Percentiles rank a stretch among this genome's conserved stretches.
Conservation (phyloP, 2,113 vertebrate species). For the Tachysurus fulvidraco region DNA sequence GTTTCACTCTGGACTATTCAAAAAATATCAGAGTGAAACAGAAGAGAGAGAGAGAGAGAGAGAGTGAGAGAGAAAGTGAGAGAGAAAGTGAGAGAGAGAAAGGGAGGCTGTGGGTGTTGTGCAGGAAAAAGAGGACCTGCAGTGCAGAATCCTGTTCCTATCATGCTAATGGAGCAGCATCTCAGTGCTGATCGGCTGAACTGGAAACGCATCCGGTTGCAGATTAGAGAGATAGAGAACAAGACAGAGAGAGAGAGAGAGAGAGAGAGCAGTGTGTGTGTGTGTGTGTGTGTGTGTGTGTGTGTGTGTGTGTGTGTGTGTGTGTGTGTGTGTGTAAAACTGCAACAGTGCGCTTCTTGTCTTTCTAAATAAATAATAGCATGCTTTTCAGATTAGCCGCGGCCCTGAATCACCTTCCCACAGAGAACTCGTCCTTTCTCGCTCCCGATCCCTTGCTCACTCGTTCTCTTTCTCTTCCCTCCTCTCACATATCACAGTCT, state of each 20-base stretch:
- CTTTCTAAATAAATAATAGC: slow-evolving; percentile 79
- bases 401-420: slow-evolving; percentile 68
- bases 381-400: slow-evolving; percentile 72
- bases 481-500: neutral
- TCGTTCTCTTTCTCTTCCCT: neutral
- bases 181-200: slow-evolving; percentile 73
- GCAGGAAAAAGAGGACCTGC: slow-evolving; percentile 58
- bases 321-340: slow-evolving; percentile 49
- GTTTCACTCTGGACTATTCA: neutral
- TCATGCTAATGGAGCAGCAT: slow-evolving; percentile 61
- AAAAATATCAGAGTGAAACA: slow-evolving; percentile 54
- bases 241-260: slow-evolving; percentile 8
- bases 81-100: slow-evolving; percentile 16
- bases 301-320: slow-evolving; percentile 25
- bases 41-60: slow-evolving; percentile 43
- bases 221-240: slow-evolving; percentile 53
- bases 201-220: slow-evolving; percentile 66
- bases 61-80: slow-evolving; percentile 38
- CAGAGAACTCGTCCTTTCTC: slow-evolving; percentile 49
- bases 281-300: slow-evolving; percentile 45
- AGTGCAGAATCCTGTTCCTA: slow-evolving; percentile 62
- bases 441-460: neutral
- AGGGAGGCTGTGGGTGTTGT: slow-evolving; percentile 34
- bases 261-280: slow-evolving; percentile 43
- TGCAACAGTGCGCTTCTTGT: slow-evolving; percentile 66